These are phyloP conservation scores for Rotaria magnacalcarata DNA, from an alignment of 2,888 invertebrate genomes.

Conservation along the genomic window DNA sequence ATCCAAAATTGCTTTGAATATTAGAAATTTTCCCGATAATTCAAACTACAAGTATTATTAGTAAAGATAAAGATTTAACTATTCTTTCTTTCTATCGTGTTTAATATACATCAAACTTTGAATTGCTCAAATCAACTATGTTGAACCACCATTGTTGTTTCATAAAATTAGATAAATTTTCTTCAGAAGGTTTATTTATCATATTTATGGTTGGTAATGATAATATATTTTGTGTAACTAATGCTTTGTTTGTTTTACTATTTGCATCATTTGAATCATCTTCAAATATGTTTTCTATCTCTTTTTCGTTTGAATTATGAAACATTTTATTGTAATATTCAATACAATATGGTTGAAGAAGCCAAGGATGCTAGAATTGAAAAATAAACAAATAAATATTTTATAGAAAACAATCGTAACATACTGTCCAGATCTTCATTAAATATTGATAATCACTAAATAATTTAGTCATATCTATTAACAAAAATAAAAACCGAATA, in stretches of 20 bases:
- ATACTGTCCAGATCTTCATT: background rate
- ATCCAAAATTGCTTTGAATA: constrained; percentile 79
- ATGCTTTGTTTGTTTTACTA: background rate
- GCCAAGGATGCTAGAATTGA: background rate
- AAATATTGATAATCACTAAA: constrained; percentile 6
- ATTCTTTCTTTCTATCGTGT: background rate
- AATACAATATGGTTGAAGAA: background rate
- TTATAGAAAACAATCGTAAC: background rate
- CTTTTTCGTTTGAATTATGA: background rate
- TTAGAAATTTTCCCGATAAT: constrained; percentile 73
- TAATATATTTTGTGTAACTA: background rate
- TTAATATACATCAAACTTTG: background rate
- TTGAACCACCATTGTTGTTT: background rate
- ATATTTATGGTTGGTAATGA: background rate
- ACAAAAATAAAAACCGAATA: background rate
- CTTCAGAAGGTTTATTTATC: background rate
- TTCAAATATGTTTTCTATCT: background rate
- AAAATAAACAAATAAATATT: background rate
- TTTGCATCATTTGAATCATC: background rate
- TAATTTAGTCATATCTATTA: background rate
- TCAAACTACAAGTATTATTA: constrained; percentile 70
- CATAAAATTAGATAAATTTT: background rate
- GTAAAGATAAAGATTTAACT: background rate
- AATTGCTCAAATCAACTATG: background rate
- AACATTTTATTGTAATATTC: background rate